Evolutionary conservation across 2,888 invertebrate species (phyloP).

Genomic region (Helobdella robusta): DNA sequence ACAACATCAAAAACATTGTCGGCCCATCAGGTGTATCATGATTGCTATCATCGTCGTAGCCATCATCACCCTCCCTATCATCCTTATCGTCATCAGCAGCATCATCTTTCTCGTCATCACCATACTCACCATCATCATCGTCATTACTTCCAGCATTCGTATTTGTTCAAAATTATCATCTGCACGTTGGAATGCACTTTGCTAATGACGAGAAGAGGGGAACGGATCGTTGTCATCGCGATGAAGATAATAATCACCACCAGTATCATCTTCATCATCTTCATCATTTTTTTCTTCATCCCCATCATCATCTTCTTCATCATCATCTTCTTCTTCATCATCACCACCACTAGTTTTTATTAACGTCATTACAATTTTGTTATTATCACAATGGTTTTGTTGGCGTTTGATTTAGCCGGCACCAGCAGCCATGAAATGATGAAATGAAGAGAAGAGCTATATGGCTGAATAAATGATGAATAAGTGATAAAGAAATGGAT

Average conservation of each 20-base stretch:
- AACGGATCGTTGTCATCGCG: background rate
- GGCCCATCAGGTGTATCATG: background rate
- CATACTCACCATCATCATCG: background rate
- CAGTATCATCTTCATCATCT: slow-evolving; percentile 7
- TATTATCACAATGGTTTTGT: background rate
- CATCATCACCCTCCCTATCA: background rate
- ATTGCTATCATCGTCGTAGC: background rate
- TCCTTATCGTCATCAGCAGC: background rate
- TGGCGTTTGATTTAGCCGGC: background rate
- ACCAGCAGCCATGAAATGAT: background rate
- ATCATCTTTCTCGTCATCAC: background rate
- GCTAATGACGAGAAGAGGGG: too few species aligned
- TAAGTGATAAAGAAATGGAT: background rate
- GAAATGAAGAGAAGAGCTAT: background rate
- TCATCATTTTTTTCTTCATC: too few species aligned
- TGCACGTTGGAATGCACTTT: too few species aligned
- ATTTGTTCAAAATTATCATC: too few species aligned
- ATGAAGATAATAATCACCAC: background rate
- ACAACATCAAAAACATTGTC: background rate
- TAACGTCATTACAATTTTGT: background rate
- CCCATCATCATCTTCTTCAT: slow-evolving; percentile 1
- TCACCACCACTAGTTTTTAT: background rate
- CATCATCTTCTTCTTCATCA: background rate
- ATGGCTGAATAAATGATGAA: background rate
- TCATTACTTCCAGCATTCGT: background rate